A percentile compares a stretch with the other conserved stretches of the same genome.
Evolutionary conservation across 2,797 vertebrate species (phyloP).

Genomic region (Bradypus variegatus): DNA sequence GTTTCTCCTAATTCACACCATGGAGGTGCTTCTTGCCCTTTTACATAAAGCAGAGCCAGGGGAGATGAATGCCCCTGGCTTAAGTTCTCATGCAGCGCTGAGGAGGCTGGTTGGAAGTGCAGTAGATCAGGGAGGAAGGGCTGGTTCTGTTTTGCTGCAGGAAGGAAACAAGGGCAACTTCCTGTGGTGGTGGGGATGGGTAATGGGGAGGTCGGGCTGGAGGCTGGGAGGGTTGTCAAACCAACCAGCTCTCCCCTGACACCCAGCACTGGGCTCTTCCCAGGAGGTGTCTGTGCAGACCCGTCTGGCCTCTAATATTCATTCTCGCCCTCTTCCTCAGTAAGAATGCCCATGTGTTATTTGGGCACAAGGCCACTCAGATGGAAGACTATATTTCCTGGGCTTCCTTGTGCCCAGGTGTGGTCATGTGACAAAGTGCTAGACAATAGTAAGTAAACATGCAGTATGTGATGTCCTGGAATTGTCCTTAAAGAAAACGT

Average conservation of each 20-base stretch:
- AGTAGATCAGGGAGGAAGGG: background rate
- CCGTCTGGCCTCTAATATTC: background rate
- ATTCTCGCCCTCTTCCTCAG: background rate
- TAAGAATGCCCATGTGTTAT: background rate
- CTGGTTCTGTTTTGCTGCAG: background rate
- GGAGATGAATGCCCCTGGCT: background rate
- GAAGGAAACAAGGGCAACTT: background rate
- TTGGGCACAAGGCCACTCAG: background rate
- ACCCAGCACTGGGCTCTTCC: background rate
- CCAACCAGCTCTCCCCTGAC: background rate
- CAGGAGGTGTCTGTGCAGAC: background rate
- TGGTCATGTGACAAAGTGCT: background rate
- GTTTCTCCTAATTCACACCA: background rate
- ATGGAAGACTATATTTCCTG: conserved; percentile 27
- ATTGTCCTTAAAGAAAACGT: background rate
- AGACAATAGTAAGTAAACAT: background rate
- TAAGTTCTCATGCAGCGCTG: background rate
- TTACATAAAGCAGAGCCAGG: background rate
- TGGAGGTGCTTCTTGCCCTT: background rate
- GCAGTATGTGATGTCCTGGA: background rate
- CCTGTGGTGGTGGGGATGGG: background rate
- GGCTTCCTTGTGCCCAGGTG: background rate
- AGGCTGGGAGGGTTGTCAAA: background rate
- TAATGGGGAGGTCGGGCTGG: background rate
- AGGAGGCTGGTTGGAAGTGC: background rate